A percentile compares a stretch with the other conserved stretches of the same genome.
These are phyloP conservation scores for Limnephilus auricula DNA, from an alignment of 2,888 invertebrate species.

Conservation along the genomic window DNA sequence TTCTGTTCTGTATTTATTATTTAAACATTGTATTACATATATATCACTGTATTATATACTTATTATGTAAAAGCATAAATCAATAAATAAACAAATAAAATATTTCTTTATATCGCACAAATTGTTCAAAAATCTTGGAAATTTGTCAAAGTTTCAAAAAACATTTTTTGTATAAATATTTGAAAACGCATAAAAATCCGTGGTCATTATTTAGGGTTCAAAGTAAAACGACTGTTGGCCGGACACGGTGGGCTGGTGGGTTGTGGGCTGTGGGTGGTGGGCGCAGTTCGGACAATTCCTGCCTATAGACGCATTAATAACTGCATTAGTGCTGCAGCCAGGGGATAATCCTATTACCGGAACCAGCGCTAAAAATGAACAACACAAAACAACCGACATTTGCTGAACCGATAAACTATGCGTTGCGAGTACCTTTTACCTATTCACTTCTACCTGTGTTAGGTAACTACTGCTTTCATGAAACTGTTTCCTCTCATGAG, in stretches of 20 bases:
- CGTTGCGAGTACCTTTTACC: neutral
- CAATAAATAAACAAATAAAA: too few species aligned
- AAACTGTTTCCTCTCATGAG: neutral
- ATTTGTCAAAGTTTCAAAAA: neutral
- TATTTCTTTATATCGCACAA: neutral
- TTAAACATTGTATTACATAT: too few species aligned
- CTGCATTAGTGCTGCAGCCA: constrained; percentile 74
- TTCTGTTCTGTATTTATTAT: too few species aligned
- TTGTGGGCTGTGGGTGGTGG: neutral
- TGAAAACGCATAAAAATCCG: neutral
- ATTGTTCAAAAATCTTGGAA: neutral
- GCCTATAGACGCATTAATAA: constrained; percentile 75
- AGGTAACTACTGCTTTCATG: neutral
- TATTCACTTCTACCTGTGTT: neutral
- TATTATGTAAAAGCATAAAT: too few species aligned
- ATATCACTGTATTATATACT: too few species aligned
- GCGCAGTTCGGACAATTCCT: constrained; percentile 26
- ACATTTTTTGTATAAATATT: neutral
- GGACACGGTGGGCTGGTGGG: neutral
- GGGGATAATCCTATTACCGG: constrained; percentile 61
- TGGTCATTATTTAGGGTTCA: constrained; percentile 18
- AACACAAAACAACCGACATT: constrained; percentile 31
- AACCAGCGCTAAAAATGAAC: constrained; percentile 50
- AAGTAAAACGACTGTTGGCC: neutral
- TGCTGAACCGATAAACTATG: constrained; percentile 33